A percentile compares a stretch with the other conserved stretches of the same genome.
Conservation (phyloP, 30 jellyfish, hydroid and myxozoan genomes). For the Sanderia malayensis region DNA sequence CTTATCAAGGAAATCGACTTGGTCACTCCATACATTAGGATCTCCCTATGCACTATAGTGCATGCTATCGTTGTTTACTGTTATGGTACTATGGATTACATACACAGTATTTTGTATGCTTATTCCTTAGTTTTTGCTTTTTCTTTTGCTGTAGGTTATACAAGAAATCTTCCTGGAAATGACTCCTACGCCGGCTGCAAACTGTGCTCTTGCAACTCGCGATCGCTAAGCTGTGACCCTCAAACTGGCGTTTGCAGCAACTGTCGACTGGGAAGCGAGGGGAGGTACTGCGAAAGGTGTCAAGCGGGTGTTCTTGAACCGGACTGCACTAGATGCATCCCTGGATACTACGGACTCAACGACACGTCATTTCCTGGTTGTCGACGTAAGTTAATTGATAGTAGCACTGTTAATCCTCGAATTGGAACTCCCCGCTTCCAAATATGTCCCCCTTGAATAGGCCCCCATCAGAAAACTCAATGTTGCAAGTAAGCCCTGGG, state of each 20-base stretch:
- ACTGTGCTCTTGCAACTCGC: conserved; percentile 71
- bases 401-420: too few species aligned
- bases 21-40: too few species aligned
- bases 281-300: conserved; percentile 73
- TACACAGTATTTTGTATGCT: too few species aligned
- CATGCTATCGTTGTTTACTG: too few species aligned
- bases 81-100: too few species aligned
- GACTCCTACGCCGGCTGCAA: conserved; percentile 55
- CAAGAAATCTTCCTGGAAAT: conserved; percentile 40
- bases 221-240: conserved; percentile 69
- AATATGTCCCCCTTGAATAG: too few species aligned
- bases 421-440: too few species aligned
- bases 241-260: conserved; percentile 68
- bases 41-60: too few species aligned
- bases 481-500: too few species aligned
- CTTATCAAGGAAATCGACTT: too few species aligned
- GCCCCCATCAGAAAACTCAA: too few species aligned
- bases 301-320: conserved; percentile 74
- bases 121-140: background rate
- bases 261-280: conserved; percentile 74
- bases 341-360: conserved; percentile 67
- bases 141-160: too few species aligned
- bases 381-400: conserved; percentile 56
- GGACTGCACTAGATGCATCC: conserved; percentile 56
- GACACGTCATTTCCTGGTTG: conserved; percentile 67